Base-by-base conservation (phyloP, 1,140 invertebrate species). In the Bombyx mandarina region DNA sequence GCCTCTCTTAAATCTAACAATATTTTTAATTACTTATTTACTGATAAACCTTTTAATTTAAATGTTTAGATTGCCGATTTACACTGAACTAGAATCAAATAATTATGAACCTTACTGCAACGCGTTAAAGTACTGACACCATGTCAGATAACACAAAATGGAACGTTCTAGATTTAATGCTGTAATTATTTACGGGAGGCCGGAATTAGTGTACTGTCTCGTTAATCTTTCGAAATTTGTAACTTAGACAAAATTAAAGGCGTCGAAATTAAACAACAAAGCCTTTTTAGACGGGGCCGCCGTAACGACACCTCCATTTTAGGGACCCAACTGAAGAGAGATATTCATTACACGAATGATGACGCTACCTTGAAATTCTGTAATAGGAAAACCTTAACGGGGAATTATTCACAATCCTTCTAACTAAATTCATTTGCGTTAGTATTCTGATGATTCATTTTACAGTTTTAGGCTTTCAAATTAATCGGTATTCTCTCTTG, bases 201-300 rank as follows among this genome's bases (percentile, higher is more conserved):
- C 53, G 26, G 48, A 62, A 67, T 67, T 59, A 63, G 58, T 48
- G 44, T 53, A 48, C 46, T 51, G 45, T 47, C 57, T 58, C 52
- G 53, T 70, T 67, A 67, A 70, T 70, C 57, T 65, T 60, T 56
- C 47, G 53, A 63, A 56, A 53, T 56, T 51, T 57, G 56, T 61
- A 56, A 50, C 56, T 49, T 56, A 52, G 42, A 52, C 47, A 56
- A 53, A 58, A 65, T 65, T 59, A 57, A 50, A 46, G 56, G 43
- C 35, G 46, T 22, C 43, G 46, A 58, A 57, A 62, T 62, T 62
- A 45, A 54, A 62, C 47, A 54, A 62, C 60, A 61, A 57, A 57
- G 51, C 55, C 60, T 56, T 54, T 61, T 9, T 53, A 44, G 44
- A 2, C 50, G 8, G 50, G 42, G 12, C 12, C 53, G 26, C 46